Evolutionary conservation across 2,888 invertebrate genomes (phyloP).

Genomic region (Camponotus fellah): DNA sequence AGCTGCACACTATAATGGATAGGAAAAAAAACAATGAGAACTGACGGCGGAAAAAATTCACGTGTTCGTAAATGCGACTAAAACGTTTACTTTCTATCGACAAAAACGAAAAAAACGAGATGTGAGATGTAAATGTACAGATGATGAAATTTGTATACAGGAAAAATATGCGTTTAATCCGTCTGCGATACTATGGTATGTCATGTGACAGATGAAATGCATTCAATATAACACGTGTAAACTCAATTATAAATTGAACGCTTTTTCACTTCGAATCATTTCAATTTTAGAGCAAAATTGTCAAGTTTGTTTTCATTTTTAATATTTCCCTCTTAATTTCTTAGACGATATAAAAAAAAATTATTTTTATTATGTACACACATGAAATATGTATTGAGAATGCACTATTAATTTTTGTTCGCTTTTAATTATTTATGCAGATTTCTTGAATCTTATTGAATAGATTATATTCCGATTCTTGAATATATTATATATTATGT

Average conservation of each 20-base stretch:
- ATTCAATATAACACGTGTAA: not conserved
- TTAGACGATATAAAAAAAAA: not conserved
- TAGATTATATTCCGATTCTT: too few species aligned
- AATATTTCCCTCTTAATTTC: not conserved
- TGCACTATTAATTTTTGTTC: not conserved
- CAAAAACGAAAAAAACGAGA: slow-evolving; percentile 3
- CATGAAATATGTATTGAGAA: not conserved
- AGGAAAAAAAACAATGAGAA: slow-evolving; percentile 24
- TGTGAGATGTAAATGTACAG: slow-evolving; percentile 5
- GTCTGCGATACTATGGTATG: slow-evolving; percentile 1
- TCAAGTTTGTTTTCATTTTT: not conserved
- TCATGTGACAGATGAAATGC: slow-evolving; percentile 23
- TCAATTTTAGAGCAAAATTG: not conserved
- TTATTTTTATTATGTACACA: not conserved
- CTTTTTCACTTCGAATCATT: not conserved
- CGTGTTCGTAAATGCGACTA: slow-evolving; percentile 30
- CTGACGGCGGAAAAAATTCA: slow-evolving; percentile 14
- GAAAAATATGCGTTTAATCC: slow-evolving; percentile 37
- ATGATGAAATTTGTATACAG: slow-evolving; percentile 29
- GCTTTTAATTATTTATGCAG: slow-evolving; percentile 9
- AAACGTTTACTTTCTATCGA: slow-evolving; percentile 20
- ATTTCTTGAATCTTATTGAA: not conserved
- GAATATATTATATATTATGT: too few species aligned
- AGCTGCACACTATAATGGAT: not conserved
- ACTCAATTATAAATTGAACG: not conserved